A percentile compares a stretch with the other conserved stretches of the same genome.
These are phyloP conservation scores for Phymanthus crucifer DNA, from an alignment of 92 coral and sea anemone species.

Conservation along the genomic window DNA sequence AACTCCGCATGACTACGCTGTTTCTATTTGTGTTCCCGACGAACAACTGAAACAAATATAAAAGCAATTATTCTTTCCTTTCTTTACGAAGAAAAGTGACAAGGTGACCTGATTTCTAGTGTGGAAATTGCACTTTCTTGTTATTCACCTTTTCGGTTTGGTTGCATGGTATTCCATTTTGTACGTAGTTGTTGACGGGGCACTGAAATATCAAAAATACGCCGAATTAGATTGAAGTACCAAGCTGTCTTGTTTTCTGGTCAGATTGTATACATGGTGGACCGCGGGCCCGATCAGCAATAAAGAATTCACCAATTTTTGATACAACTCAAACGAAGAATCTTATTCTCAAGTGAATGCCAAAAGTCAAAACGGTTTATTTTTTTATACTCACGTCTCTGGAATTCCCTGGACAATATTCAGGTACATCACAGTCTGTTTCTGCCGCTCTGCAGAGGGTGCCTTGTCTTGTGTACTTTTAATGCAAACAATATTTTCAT, in stretches of 20 bases:
- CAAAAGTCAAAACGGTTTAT: no score
- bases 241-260: neutral
- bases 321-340: no score
- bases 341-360: no score
- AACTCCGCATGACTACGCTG: slow-evolving; percentile 22
- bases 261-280: no score
- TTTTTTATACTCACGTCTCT: slow-evolving; percentile 67
- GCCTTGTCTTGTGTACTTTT: slow-evolving; percentile 67
- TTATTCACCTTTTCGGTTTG: slow-evolving; percentile 53
- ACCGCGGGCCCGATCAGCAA: no score
- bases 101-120: no score
- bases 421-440: slow-evolving; percentile 76
- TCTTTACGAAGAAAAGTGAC: no score
- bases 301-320: no score
- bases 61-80: no score
- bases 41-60: no score
- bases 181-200: slow-evolving; percentile 51
- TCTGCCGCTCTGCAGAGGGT: slow-evolving; percentile 57
- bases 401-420: slow-evolving; percentile 66
- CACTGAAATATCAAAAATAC: slow-evolving; percentile 41
- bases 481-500: no score
- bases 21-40: slow-evolving; percentile 53
- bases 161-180: slow-evolving; percentile 71
- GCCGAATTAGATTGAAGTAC: neutral
- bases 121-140: no score